These are phyloP conservation scores for Heteropelma amictum DNA, from an alignment of 2,888 invertebrate species.

Conservation along the genomic window DNA sequence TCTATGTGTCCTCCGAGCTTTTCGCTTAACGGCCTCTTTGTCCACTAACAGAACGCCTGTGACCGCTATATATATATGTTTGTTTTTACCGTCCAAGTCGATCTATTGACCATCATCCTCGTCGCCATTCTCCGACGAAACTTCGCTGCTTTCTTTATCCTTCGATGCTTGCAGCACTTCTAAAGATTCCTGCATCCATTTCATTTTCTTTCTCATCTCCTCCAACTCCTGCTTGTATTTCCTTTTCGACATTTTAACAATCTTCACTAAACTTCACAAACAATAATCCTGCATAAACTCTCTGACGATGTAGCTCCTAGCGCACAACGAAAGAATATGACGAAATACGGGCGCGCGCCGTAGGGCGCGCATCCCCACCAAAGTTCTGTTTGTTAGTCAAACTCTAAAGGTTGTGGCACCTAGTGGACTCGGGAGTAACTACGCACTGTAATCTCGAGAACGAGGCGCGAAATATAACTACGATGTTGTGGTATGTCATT, in stretches of 20 bases:
- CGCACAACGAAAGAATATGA: no score
- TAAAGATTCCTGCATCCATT: not conserved
- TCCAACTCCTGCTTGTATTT: not conserved
- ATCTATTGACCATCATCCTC: not conserved
- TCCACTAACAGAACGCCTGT: no score
- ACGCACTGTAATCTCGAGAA: no score
- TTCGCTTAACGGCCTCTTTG: no score
- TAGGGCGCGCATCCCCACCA: no score
- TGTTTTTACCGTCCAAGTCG: conserved; percentile 9
- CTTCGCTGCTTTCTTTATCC: not conserved
- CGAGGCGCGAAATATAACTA: no score
- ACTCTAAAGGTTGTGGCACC: no score
- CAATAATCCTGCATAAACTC: not conserved
- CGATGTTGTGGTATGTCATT: no score
- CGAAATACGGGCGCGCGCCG: no score
- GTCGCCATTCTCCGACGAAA: not conserved
- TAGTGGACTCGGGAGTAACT: no score
- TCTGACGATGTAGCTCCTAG: conserved; percentile 1
- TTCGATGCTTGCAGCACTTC: not conserved
- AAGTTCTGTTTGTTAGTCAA: no score
- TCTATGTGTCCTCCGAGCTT: not conserved
- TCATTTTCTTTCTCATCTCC: not conserved
- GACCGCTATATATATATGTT: no score
- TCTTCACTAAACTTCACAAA: not conserved
- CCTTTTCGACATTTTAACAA: not conserved